Conservation (phyloP, 1,140 invertebrate genomes). For the Matsumurasca onukii region DNA sequence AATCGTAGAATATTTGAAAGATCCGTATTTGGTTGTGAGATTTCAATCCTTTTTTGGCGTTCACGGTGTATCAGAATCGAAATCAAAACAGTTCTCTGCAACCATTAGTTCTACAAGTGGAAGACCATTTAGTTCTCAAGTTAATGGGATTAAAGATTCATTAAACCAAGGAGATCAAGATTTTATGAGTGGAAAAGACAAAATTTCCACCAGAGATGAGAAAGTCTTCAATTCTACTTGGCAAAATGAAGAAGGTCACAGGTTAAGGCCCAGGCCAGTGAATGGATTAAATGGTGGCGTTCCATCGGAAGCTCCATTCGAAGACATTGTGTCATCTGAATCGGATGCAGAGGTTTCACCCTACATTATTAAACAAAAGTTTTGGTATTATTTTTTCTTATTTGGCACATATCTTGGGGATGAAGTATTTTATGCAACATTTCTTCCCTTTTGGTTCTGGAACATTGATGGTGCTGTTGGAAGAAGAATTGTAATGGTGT, state of each 20-base stretch:
- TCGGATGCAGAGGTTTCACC: slow-evolving; percentile 40
- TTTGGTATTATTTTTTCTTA: slow-evolving; percentile 85
- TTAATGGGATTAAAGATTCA: slow-evolving; percentile 9
- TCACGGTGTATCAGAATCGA: slow-evolving; percentile 5
- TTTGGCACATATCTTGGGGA: slow-evolving; percentile 83
- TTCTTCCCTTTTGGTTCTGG: slow-evolving; percentile 92
- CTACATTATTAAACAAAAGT: slow-evolving; percentile 68
- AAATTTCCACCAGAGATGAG: slow-evolving; percentile 13
- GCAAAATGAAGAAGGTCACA: slow-evolving; percentile 8
- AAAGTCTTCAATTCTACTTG: not conserved
- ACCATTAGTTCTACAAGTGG: not conserved
- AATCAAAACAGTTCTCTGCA: not conserved
- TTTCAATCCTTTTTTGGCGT: slow-evolving; percentile 43
- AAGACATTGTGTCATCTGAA: slow-evolving; percentile 27
- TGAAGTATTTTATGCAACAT: slow-evolving; percentile 83
- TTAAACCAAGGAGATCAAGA: slow-evolving; percentile 13
- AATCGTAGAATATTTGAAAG: slow-evolving; percentile 38
- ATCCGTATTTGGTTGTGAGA: slow-evolving; percentile 40
- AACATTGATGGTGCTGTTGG: slow-evolving; percentile 85
- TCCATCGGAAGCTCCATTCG: not conserved
- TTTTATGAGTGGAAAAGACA: too few relatives aligned
- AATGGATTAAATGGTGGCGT: not conserved
- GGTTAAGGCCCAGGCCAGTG: not conserved
- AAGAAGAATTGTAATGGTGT: slow-evolving; percentile 75
- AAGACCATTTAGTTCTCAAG: not conserved